phyloP scores from a whole-genome alignment of 2,113 vertebrate genomes.

The Cebus imitator region DNA sequence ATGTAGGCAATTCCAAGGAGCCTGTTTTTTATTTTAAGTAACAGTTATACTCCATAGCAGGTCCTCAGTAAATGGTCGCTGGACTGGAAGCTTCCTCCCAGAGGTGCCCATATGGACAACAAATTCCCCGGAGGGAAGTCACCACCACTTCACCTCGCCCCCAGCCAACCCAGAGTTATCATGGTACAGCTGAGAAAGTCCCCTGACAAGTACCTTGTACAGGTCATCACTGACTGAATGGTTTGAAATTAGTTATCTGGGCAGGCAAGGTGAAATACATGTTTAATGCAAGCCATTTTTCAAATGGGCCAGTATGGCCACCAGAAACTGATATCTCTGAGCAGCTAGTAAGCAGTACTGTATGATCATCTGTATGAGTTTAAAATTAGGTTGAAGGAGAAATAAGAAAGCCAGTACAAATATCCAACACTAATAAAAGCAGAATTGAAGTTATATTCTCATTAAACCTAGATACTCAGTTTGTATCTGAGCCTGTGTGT shows the following conservation, averaged over 20 bases:
- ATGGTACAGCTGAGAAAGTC: not conserved
- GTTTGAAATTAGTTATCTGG: not conserved
- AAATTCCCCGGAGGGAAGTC: not conserved
- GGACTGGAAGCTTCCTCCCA: not conserved
- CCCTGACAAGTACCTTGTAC: fast-evolving
- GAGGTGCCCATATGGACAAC: fast-evolving
- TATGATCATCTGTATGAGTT: not conserved
- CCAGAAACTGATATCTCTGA: not conserved
- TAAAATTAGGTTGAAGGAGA: not conserved
- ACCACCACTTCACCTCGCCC: not conserved
- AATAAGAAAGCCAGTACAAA: not conserved
- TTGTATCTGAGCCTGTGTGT: not conserved
- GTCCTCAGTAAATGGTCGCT: not conserved
- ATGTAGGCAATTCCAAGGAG: not conserved
- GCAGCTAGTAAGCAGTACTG: not conserved
- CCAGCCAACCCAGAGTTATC: not conserved
- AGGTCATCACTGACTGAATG: not conserved
- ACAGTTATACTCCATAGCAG: fast-evolving
- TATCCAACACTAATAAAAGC: not conserved
- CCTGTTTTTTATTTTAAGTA: not conserved
- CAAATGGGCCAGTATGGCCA: not conserved
- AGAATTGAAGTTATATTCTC: not conserved
- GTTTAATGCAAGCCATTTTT: not conserved
- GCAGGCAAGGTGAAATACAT: not conserved
- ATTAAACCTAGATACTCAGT: not conserved